Percentiles rank a stretch among this genome's conserved stretches.
phyloP scores from a whole-genome alignment of 2,797 vertebrate species.

The Phalanger gymnotis region DNA sequence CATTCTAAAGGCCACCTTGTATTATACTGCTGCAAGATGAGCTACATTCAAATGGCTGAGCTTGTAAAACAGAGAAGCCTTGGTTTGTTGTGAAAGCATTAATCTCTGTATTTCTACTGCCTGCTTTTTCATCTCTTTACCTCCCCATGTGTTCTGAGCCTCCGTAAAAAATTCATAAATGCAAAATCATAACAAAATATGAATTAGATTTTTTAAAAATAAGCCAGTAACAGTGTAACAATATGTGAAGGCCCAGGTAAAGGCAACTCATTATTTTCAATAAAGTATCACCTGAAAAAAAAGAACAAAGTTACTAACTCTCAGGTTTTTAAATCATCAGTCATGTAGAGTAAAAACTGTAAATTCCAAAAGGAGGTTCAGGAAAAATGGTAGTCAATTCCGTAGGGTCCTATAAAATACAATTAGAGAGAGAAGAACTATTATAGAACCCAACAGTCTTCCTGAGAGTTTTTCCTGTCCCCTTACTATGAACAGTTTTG shows the following conservation, averaged over 20 bases:
- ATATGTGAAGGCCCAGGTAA: slow-evolving; percentile 21
- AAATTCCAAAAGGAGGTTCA: slow-evolving; percentile 9
- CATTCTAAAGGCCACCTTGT: slow-evolving; percentile 47
- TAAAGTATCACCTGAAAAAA: slow-evolving; percentile 36
- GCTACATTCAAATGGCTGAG: neutral
- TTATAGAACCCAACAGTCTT: neutral
- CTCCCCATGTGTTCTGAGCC: slow-evolving; percentile 30
- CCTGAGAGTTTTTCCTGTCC: neutral
- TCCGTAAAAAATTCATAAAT: slow-evolving; percentile 24
- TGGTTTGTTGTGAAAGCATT: slow-evolving; percentile 39
- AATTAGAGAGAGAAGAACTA: neutral
- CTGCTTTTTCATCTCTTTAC: slow-evolving; percentile 52
- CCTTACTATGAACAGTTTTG: neutral
- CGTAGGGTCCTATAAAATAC: slow-evolving; percentile 16
- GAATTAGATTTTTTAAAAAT: slow-evolving; percentile 33
- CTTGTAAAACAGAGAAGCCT: slow-evolving; percentile 26
- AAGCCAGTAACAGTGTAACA: neutral
- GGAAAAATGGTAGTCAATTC: neutral
- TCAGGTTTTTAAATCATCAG: slow-evolving; percentile 22
- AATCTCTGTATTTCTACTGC: slow-evolving; percentile 9
- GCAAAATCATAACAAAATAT: slow-evolving; percentile 30
- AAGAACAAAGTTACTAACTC: neutral
- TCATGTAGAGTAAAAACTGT: slow-evolving; percentile 22
- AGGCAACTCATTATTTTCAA: slow-evolving; percentile 29
- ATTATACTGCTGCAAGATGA: slow-evolving; percentile 34